Evolutionary conservation across 2,888 invertebrate species (phyloP), one percentile per base, ranked within the genome.

Genomic region (Limnephilus marmoratus): DNA sequence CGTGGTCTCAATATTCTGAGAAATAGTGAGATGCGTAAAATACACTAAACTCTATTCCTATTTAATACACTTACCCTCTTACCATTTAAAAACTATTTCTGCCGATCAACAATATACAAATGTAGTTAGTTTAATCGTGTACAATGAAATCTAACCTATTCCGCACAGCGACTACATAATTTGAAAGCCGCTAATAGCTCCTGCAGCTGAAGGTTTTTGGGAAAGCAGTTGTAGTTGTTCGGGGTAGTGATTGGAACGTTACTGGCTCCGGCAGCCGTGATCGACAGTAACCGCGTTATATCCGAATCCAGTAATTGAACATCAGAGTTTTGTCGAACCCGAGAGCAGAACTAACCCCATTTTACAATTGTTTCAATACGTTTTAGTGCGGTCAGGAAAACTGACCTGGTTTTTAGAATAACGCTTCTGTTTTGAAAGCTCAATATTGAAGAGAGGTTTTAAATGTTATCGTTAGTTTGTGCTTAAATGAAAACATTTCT

Each of bases 201-300:
- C 34, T 37, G 83, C 37, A 83, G 83, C 24, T 15, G 83, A 37
- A 37, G 24, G 41, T 37, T 83, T 83, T 34, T 83, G 24, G 41
- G 83, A 83, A 83, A 83, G 37, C 37, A 83, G 83, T 15, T 37
- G 83, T 9, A 83, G 68, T 68, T 9, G 53, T 53, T 15, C 53
- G 18, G 53, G 68, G 68, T 68, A 24, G 37, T 83, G 85, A 86
- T 45, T 86, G 24, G n/a, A 86, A 86, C 49, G 15, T 29, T 86
- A 49, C 41, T 29, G 34, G 88, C 41, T 86, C 34, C 31, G n/a
- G 88, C 31, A 31, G 31, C 34, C 88, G 31, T 68, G 68, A 68
- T 68, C 68, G 68, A 68, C 68, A 80, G 34, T 80, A 31, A 88
- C 88, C 88, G 24, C 68, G 88, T 80, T 88, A 88, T 80, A 80